Base-by-base conservation (phyloP, 2,797 vertebrate species). In the Coccyzus lansbergi region DNA sequence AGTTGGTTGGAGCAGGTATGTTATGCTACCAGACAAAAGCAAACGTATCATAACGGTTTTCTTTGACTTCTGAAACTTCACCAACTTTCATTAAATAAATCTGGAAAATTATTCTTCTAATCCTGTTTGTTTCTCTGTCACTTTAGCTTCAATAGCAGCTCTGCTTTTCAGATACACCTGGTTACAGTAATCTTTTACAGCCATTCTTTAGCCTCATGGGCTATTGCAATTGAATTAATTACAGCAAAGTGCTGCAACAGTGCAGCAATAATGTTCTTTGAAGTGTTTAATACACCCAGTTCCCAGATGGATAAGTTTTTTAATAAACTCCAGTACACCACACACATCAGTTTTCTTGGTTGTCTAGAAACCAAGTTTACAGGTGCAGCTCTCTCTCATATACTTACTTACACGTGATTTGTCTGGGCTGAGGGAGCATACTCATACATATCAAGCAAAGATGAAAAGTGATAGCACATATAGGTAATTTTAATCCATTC, bases 401-500 rank as follows among this genome's bases (percentile, higher is more conserved):
- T 13, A 26, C n/a, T 40, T 8, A 48, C 15, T 40, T 8, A 48
- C 15, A 29, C 9, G 12, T 36, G 58, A 65, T 44, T 74, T 34
- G 9, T 49, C 68, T 34, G 56, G 68, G 44, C 31, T 74, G 24
- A 63, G 78, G 62, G 49, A 76, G 29, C 22, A 60, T 77, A 38
- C 8, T 15, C 69, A 69, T 29, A 63, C 42, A 75, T 34, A 86
- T 12, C 38, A 89, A 90, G 90, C 28, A 95, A 91, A 92, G 59
- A 58, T 80, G 71, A 95, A 96, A 94, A 78, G 68, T 80, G 6
- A 6, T 92, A 97, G 93, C 97, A 98, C 97, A 96, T 97, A 97
- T 97, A 98, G 90, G 94, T 98, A 95, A 97, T 97, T 98, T 98
- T 98, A 98, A 98, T 98, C 95, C 98, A 98, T 98, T 98, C 98